Percentiles rank a stretch among this genome's conserved stretches.
Evolutionary conservation across 1,140 invertebrate species (phyloP).

Genomic region (Saccostrea cuccullata): DNA sequence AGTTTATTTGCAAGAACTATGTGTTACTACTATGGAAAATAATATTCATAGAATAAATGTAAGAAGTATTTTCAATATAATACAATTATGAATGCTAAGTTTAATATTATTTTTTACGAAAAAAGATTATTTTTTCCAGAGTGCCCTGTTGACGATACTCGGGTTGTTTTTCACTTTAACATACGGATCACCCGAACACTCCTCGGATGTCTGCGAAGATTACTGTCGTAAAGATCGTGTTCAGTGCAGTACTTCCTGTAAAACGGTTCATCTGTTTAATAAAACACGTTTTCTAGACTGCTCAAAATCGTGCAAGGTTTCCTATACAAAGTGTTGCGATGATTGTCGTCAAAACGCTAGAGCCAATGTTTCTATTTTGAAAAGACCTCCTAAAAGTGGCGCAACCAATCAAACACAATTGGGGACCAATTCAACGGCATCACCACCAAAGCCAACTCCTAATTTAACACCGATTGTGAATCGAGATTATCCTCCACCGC

Average conservation of each 20-base stretch:
- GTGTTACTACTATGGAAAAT: no score
- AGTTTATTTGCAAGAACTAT: no score
- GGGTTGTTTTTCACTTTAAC: neutral
- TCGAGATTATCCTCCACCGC: neutral
- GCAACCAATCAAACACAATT: neutral
- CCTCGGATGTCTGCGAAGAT: neutral
- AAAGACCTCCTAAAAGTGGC: neutral
- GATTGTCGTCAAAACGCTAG: neutral
- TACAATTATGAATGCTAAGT: no score
- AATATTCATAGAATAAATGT: no score
- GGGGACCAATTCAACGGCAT: neutral
- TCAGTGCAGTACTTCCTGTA: neutral
- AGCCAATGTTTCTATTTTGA: neutral
- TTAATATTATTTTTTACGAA: no score
- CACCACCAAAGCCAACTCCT: neutral
- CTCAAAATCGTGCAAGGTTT: neutral
- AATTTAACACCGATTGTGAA: neutral
- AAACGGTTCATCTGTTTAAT: neutral
- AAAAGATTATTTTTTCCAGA: neutral
- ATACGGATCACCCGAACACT: neutral
- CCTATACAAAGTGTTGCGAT: neutral
- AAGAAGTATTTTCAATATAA: no score
- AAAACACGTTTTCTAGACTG: neutral
- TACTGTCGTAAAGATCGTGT: neutral
- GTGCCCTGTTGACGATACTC: neutral